Conservation (phyloP, 1,140 invertebrate species). For the Leptoteleia sp. region DNA sequence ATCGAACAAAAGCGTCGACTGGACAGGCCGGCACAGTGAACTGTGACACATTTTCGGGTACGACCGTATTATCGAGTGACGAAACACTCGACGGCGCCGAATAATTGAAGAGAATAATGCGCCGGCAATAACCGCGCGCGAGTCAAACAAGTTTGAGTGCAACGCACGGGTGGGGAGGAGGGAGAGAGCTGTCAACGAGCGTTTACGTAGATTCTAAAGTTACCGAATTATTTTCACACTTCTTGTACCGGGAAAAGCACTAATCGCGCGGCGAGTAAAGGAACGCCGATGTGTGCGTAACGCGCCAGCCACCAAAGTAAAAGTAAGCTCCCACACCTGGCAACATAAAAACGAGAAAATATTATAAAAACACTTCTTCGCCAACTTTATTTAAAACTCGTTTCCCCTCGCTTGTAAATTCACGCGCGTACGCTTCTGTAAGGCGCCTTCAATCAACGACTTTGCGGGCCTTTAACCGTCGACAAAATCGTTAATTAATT, state of each 20-base stretch:
- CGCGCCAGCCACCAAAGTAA: constrained; percentile 3
- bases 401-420: constrained; percentile 1
- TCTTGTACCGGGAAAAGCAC: constrained; percentile 31
- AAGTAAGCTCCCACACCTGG: constrained; percentile 35
- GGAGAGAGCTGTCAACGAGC: constrained; percentile 35
- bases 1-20: no score
- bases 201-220: constrained; percentile 37
- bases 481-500: constrained; percentile 5
- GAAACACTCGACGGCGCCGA: constrained; percentile 7
- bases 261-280: constrained; percentile 48
- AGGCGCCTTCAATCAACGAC: constrained; percentile 12
- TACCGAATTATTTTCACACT: constrained; percentile 40
- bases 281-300: constrained; percentile 10
- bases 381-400: constrained; percentile 32
- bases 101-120: constrained; percentile 30
- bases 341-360: constrained; percentile 33
- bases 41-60: constrained; percentile 3
- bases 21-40: no score
- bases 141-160: constrained; percentile 30
- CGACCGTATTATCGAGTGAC: constrained; percentile 9
- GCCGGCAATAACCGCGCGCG: constrained; percentile 28
- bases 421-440: constrained; percentile 3
- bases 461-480: neutral
- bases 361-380: constrained; percentile 15
- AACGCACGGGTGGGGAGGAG: constrained; percentile 32